Percentiles rank a stretch among this genome's conserved stretches.
Evolutionary conservation across 1,140 invertebrate genomes (phyloP).

Genomic region (Trichoplusia ni): DNA sequence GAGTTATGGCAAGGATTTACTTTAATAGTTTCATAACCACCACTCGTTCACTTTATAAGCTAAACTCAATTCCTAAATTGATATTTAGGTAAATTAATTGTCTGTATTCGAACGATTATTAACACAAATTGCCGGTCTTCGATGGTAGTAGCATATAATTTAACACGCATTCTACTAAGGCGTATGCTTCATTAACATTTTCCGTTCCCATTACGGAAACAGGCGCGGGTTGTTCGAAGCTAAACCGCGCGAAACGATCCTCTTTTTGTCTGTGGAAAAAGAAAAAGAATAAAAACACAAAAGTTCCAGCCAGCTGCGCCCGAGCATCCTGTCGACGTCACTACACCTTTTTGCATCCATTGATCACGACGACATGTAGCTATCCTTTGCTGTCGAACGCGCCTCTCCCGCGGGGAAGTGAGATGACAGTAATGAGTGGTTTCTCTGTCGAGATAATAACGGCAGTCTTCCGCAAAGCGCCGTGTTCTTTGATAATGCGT

Average conservation of each 20-base stretch:
- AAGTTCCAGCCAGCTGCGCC: constrained; percentile 78
- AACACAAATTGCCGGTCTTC: constrained; percentile 59
- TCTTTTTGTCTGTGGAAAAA: constrained; percentile 66
- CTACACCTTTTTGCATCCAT: constrained; percentile 65
- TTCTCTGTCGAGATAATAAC: constrained; percentile 64
- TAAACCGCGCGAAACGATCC: constrained; percentile 75
- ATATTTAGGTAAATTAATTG: constrained; percentile 57
- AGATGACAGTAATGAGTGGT: constrained; percentile 50
- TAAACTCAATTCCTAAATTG: too few species aligned
- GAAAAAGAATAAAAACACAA: constrained; percentile 70
- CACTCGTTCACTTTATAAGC: too few species aligned
- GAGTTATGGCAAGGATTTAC: constrained; percentile 25
- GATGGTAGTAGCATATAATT: constrained; percentile 58
- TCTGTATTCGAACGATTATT: constrained; percentile 54
- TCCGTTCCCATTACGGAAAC: constrained; percentile 77
- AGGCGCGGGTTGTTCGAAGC: constrained; percentile 60
- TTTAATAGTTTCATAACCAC: constrained; percentile 23
- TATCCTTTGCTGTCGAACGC: constrained; percentile 54
- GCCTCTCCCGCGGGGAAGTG: constrained; percentile 39
- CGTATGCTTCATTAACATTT: constrained; percentile 76
- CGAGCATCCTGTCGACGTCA: constrained; percentile 76
- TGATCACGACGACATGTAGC: constrained; percentile 54
- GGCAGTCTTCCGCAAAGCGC: constrained; percentile 70
- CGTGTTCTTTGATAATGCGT: constrained; percentile 63
- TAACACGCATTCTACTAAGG: constrained; percentile 58